These are phyloP conservation scores for Carassius auratus DNA, from an alignment of 2,113 vertebrate genomes.

Conservation along the genomic window DNA sequence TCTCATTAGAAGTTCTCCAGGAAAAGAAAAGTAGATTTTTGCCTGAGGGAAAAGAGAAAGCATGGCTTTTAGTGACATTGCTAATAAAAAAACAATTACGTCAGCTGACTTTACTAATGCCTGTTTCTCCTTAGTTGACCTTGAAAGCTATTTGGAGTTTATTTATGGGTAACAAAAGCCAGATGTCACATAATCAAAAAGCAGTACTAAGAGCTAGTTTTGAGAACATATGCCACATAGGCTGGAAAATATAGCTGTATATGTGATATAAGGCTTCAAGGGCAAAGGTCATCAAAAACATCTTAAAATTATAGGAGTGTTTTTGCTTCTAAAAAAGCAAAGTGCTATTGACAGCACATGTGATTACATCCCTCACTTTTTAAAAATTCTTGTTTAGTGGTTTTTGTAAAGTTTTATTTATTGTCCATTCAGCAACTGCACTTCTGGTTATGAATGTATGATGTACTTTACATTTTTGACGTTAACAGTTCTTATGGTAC, in stretches of 20 bases:
- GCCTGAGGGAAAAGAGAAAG: constrained; percentile 69
- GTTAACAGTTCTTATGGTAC: background rate
- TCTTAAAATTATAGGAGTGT: too few relatives aligned
- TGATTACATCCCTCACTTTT: background rate
- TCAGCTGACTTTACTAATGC: background rate
- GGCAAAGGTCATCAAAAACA: background rate
- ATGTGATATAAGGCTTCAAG: background rate
- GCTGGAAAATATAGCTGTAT: background rate
- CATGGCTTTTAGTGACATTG: background rate
- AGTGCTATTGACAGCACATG: background rate
- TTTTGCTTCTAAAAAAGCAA: background rate
- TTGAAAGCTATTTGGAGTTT: background rate
- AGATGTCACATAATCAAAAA: background rate
- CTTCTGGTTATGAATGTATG: background rate
- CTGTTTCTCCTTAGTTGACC: background rate
- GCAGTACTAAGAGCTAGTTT: background rate
- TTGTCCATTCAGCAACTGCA: background rate
- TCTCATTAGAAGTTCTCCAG: constrained; percentile 88
- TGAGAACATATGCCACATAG: background rate
- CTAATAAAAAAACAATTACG: background rate
- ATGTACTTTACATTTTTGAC: background rate
- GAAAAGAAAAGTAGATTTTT: constrained; percentile 88
- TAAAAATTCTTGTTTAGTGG: too few relatives aligned
- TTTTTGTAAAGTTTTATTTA: too few relatives aligned
- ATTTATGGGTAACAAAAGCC: background rate